phyloP scores from a whole-genome alignment of 1,140 invertebrate genomes.

The Hormaphis cornu region DNA sequence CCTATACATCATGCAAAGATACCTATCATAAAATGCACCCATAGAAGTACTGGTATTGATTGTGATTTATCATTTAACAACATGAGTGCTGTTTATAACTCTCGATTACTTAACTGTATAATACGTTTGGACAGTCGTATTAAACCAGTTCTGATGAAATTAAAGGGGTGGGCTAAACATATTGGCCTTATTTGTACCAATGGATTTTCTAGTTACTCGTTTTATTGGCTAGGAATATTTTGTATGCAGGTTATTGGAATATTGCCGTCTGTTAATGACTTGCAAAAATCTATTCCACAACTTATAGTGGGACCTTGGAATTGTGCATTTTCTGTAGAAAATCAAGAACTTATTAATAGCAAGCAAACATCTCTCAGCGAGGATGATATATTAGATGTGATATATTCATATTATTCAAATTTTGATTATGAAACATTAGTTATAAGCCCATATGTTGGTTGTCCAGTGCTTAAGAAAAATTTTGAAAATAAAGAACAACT shows the following conservation, averaged over 20 bases:
- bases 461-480: not conserved
- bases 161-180: slow-evolving; percentile 12
- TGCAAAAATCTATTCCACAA: slow-evolving; percentile 5
- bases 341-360: not conserved
- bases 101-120: not conserved
- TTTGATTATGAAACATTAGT: slow-evolving; percentile 14
- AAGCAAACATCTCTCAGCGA: not conserved
- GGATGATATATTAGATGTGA: not conserved
- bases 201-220: slow-evolving; percentile 17
- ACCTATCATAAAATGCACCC: slow-evolving; percentile 49
- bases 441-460: slow-evolving; percentile 5
- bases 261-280: not conserved
- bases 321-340: slow-evolving; percentile 9
- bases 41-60: slow-evolving; percentile 43
- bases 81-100: not conserved
- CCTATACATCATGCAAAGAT: slow-evolving; percentile 44
- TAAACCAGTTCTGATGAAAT: slow-evolving; percentile 1
- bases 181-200: not conserved
- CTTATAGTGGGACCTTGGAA: not conserved
- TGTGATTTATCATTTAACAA: slow-evolving; percentile 51
- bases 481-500: slow-evolving; percentile 8
- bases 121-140: not conserved
- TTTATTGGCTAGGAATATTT: slow-evolving; percentile 25
- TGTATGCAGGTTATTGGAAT: slow-evolving; percentile 14
- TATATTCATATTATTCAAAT: not conserved